phyloP scores from a whole-genome alignment of 2,113 vertebrate species.

The Podarcis raffonei region DNA sequence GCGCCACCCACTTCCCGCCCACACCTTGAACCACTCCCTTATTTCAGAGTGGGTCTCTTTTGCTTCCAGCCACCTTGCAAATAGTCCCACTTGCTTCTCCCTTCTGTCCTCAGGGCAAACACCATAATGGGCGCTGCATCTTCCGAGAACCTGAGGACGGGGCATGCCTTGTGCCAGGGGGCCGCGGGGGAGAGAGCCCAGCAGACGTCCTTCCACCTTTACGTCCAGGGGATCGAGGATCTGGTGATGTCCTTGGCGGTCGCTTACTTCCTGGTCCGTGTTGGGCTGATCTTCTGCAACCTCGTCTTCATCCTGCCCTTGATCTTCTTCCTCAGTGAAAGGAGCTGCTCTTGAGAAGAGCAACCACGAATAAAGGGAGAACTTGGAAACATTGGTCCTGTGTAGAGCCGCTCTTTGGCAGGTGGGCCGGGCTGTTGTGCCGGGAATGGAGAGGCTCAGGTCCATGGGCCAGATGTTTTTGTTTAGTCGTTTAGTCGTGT shows the following conservation, averaged over 20 bases:
- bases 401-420: not conserved
- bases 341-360: not conserved
- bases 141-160: not conserved
- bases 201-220: not conserved
- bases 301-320: conserved; percentile 23
- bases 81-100: no score
- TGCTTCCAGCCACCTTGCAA: no score
- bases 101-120: not conserved
- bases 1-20: no score
- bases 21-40: no score
- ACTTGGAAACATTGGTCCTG: not conserved
- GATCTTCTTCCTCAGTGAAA: conserved; percentile 5
- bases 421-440: not conserved
- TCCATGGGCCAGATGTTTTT: no score
- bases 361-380: not conserved
- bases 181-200: not conserved
- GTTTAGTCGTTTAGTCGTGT: no score
- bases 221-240: not conserved
- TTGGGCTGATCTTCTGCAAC: conserved; percentile 8
- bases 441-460: not conserved
- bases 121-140: not conserved
- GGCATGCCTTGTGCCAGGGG: not conserved
- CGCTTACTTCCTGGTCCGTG: conserved; percentile 18
- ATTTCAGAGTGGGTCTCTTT: no score
- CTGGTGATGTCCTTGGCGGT: conserved; percentile 7